Base-by-base conservation (phyloP, 2,888 invertebrate species). In the Tenthredo distinguenda region DNA sequence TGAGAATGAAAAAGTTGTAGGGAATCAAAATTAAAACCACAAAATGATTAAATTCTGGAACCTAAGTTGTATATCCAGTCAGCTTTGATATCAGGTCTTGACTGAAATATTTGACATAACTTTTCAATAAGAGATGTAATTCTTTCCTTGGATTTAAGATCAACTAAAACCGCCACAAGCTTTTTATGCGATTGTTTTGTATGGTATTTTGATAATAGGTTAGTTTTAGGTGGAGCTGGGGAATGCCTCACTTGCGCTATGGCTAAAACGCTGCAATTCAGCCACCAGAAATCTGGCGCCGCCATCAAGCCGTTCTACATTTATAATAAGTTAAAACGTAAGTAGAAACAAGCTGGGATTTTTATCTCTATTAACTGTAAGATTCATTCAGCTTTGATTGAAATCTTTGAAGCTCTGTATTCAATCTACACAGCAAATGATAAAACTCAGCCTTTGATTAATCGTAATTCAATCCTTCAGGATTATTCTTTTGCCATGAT, bases 171-270 rank as follows among this genome's bases (percentile, higher is more conserved):
- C 58, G 12, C 26, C 40, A 62, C 62, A 40, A 83, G 68, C 65
- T 68, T 65, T 43, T 68, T 71, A 71, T 83, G 68, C 55, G 47
- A 72, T 84, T 84, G 62, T 86, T 77, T 55, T 87, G 87, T 88
- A 89, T 89, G 87, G 86, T 88, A 82, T 89, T 88, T 88, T 88
- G 88, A 90, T 88, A 88, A 87, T 89, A 88, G 86, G 85, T 86
- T 88, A 87, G 85, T 90, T 92, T 89, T 89, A 94, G 94, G 93
- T 92, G 93, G 93, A 89, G 91, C 91, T 89, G 93, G 92, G 87
- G 93, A 93, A 92, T 93, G 98, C 94, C 96, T 98, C 87, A 97
- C 98, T 86, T 98, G 98, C 93, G 97, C 97, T 43, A 97, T 98
- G 96, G 95, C 96, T 82, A 96, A 97, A 90, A 97, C 98, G 40